Conservation (phyloP, 2,888 invertebrate genomes). For the Cacoxenus indagator region DNA sequence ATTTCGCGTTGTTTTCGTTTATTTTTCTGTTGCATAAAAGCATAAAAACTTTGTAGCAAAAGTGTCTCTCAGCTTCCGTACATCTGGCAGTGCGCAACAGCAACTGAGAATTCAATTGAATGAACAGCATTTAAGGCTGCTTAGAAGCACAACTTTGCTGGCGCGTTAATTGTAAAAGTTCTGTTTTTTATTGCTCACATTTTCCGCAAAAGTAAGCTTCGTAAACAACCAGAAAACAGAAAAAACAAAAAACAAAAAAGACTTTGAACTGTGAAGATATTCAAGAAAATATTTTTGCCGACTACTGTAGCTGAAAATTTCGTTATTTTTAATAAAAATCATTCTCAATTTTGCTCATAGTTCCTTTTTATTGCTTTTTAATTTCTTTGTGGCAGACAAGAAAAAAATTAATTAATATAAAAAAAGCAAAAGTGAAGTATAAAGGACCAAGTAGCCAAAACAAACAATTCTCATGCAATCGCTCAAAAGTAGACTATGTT, state of each 20-base stretch:
- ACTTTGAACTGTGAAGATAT: slow-evolving; percentile 1
- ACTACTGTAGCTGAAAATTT: neutral
- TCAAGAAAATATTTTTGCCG: slow-evolving; percentile 33
- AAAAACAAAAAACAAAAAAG: neutral
- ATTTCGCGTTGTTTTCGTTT: neutral
- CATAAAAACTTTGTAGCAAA: neutral
- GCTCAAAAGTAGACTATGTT: slow-evolving; percentile 29
- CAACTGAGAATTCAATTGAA: slow-evolving; percentile 51
- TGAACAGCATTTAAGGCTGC: slow-evolving; percentile 42
- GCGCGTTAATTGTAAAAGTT: slow-evolving; percentile 56
- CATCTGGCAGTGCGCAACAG: neutral
- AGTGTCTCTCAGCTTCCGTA: neutral
- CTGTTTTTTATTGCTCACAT: slow-evolving; percentile 25
- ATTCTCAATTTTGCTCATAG: slow-evolving; percentile 55
- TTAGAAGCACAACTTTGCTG: neutral
- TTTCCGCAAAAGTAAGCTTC: neutral
- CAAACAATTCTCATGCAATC: slow-evolving; percentile 58
- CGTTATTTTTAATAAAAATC: slow-evolving; percentile 42
- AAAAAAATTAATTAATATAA: neutral
- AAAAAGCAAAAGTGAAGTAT: neutral
- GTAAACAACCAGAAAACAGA: neutral
- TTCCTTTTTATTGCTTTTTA: slow-evolving; percentile 63
- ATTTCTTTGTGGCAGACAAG: slow-evolving; percentile 49
- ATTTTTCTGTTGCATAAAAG: neutral
- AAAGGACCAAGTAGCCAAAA: slow-evolving; percentile 33